Evolutionary conservation across 2,888 invertebrate species (phyloP), one percentile per base, ranked within the genome.

Genomic region (Ellobium chinense): DNA sequence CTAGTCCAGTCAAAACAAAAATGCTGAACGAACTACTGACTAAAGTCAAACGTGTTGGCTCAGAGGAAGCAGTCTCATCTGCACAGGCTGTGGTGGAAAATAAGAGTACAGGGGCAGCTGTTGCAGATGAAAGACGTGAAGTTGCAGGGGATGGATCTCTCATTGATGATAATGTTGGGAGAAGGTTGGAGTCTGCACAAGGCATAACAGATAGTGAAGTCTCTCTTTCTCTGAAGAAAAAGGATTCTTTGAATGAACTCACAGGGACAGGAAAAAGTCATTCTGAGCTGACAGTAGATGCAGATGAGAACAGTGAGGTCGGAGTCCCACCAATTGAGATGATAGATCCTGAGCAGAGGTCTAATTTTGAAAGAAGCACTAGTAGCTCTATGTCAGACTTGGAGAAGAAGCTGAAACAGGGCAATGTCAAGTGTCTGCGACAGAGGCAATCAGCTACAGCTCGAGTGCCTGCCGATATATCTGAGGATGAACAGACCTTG

Each of bases 361-460:
- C 80, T 1, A 37, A 46, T 27, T 66, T 79, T 56, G 80, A 80
- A 21, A 75, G 58, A 46, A 75, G 75, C 62, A 69, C 69, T 27
- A 74, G 80, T 62, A 69, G 37, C 46, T 80, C 80, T 7, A 62
- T 74, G 74, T 58, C 80, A 21, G 75, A 80, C 24, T 34, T 80
- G 5, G 69, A 80, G 54, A 75, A 34, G 31, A 60, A 54, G 34
- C 36, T 37, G 2, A 60, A 72, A 29, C 56, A 39, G 4, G 68
- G 29, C 2, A 18, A 9, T 27, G 24, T 27, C 9, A 80, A 82
- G 56, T 73, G 82, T 63, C 62, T 82, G 29, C 63, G 82, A 18
- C 80, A 82, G 39, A 56, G 82, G 34, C 82, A 82, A 73, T 76
- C 80, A 29, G 70, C 82, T 18, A 58, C 70, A 1, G 80, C 68